phyloP scores from a whole-genome alignment of 2,113 vertebrate species.

The Pygoscelis antarcticus region DNA sequence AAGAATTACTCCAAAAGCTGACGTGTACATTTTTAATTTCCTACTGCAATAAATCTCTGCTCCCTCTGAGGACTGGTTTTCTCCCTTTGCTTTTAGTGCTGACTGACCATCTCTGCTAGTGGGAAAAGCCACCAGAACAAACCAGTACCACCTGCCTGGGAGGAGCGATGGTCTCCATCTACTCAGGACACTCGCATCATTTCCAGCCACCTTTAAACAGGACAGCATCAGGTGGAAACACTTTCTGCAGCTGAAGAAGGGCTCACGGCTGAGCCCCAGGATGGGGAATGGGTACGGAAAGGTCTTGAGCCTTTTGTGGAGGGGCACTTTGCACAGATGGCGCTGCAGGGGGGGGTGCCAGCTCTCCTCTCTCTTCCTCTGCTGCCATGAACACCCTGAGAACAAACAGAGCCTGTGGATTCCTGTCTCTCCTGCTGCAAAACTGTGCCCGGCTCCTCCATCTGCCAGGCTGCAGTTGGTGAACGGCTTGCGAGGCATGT shows the following conservation, averaged over 20 bases:
- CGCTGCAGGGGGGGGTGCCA: neutral
- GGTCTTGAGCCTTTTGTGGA: neutral
- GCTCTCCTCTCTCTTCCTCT: neutral
- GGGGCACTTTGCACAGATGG: neutral
- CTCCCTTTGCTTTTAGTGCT: neutral
- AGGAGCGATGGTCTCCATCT: neutral
- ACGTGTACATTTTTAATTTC: neutral
- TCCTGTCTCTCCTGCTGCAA: neutral
- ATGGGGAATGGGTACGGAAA: neutral
- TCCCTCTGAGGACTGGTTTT: neutral
- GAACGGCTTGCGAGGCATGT: constrained; percentile 7
- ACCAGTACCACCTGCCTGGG: neutral
- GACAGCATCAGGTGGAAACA: neutral
- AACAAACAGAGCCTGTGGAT: constrained; percentile 38
- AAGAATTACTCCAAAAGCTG: neutral
- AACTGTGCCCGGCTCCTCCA: neutral
- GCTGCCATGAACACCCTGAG: neutral
- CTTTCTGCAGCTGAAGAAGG: neutral
- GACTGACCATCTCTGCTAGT: neutral
- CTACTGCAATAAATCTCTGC: neutral
- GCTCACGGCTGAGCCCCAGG: neutral
- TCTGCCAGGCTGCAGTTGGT: constrained; percentile 55
- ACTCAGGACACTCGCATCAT: neutral
- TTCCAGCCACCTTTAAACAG: neutral
- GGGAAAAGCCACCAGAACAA: neutral